Percentiles rank a stretch among this genome's conserved stretches.
phyloP scores from a whole-genome alignment of 2,113 vertebrate species.

The Desmodus rotundus region DNA sequence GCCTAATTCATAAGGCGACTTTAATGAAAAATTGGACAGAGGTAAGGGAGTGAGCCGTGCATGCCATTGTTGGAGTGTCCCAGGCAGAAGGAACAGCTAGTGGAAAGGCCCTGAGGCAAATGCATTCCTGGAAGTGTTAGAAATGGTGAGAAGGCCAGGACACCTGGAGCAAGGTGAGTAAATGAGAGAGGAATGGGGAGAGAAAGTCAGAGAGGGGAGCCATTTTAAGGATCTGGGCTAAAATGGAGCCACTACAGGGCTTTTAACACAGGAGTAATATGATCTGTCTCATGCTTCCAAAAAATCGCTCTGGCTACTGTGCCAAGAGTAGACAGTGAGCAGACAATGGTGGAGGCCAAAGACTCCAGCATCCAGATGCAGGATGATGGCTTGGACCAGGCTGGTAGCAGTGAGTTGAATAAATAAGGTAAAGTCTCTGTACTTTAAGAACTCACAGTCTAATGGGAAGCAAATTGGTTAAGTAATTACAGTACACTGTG shows the following conservation, averaged over 20 bases:
- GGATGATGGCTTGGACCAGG: background rate
- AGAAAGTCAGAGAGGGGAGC: background rate
- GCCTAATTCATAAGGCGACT: background rate
- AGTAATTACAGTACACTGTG: background rate
- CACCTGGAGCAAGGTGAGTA: background rate
- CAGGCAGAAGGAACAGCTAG: background rate
- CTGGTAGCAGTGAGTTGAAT: background rate
- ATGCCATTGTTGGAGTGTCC: background rate
- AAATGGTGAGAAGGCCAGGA: background rate
- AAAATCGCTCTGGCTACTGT: background rate
- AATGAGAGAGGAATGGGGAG: background rate
- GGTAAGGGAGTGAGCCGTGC: background rate
- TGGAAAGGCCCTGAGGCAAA: background rate
- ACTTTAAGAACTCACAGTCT: background rate
- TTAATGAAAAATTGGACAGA: conserved; percentile 8
- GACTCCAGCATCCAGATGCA: background rate
- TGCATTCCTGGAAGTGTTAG: conserved; percentile 6
- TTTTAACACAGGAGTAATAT: background rate
- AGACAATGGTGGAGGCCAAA: background rate
- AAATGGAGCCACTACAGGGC: background rate
- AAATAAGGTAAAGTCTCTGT: background rate
- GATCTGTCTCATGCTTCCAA: background rate
- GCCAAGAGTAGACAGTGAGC: background rate
- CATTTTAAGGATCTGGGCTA: background rate
- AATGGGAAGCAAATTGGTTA: background rate